Evolutionary conservation across 2,797 vertebrate genomes (phyloP).

Genomic region (Mus minutoides): DNA sequence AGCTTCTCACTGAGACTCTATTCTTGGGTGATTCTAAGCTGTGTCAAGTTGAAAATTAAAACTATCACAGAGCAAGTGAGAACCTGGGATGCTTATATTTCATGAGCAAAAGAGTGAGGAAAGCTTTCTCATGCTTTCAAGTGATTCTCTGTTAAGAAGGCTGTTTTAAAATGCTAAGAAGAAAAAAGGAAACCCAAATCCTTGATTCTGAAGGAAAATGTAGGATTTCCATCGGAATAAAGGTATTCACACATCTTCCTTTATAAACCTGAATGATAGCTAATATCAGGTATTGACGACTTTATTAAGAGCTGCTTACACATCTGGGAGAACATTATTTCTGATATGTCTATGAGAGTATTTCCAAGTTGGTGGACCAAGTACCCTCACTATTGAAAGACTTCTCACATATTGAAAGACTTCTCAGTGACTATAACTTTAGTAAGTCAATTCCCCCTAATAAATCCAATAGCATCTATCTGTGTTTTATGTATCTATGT

Average conservation of each 20-base stretch:
- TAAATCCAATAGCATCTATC: neutral
- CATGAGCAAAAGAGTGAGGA: neutral
- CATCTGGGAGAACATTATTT: neutral
- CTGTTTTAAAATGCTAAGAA: neutral
- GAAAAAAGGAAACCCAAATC: neutral
- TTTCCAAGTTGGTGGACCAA: neutral
- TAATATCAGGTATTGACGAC: neutral
- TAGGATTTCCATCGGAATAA: neutral
- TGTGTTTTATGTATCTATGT: neutral
- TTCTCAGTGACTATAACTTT: neutral
- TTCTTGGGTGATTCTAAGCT: neutral
- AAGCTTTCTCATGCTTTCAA: conserved; percentile 1
- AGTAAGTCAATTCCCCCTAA: neutral
- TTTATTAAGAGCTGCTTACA: neutral
- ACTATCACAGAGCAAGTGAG: neutral
- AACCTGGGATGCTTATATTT: neutral
- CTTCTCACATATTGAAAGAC: neutral
- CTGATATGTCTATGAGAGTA: neutral
- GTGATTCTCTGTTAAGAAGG: neutral
- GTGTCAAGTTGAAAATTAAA: neutral
- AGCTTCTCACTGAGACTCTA: neutral
- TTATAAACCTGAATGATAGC: neutral
- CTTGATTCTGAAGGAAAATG: neutral
- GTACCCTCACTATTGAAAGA: neutral
- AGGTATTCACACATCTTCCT: neutral